These are phyloP conservation scores for Leptura quadrifasciata DNA, from an alignment of 2,888 invertebrate species.

Conservation along the genomic window DNA sequence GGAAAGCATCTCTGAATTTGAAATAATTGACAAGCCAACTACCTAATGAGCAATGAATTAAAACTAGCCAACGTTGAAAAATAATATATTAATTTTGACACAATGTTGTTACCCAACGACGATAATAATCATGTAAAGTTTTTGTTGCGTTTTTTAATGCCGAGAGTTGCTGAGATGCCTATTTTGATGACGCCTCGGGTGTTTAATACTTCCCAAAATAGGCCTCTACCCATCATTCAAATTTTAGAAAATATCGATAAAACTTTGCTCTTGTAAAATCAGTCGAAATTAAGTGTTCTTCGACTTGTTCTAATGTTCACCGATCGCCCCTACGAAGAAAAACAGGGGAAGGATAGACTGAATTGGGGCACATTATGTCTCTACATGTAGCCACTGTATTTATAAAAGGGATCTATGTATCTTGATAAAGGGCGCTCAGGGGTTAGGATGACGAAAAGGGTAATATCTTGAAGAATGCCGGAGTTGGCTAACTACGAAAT, in stretches of 20 bases:
- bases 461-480: slow-evolving; percentile 26
- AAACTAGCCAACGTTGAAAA: too few relatives aligned
- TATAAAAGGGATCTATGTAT: slow-evolving; percentile 34
- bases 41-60: neutral
- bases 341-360: neutral
- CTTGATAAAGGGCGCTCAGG: slow-evolving; percentile 12
- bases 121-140: too few relatives aligned
- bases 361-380: slow-evolving; percentile 40
- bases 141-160: too few relatives aligned
- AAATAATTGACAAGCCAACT: neutral
- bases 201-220: too few relatives aligned
- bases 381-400: slow-evolving; percentile 36
- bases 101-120: too few relatives aligned
- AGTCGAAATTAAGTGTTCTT: neutral
- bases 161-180: too few relatives aligned
- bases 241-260: too few relatives aligned
- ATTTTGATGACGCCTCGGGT: too few relatives aligned
- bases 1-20: neutral
- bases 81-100: too few relatives aligned
- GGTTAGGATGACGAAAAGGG: slow-evolving; percentile 19
- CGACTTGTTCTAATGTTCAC: neutral
- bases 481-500: slow-evolving; percentile 23
- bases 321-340: slow-evolving; percentile 10
- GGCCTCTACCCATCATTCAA: too few relatives aligned
- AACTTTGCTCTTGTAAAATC: too few relatives aligned